phyloP scores from a whole-genome alignment of 2,888 invertebrate species.

The Zele albiditarsus region DNA sequence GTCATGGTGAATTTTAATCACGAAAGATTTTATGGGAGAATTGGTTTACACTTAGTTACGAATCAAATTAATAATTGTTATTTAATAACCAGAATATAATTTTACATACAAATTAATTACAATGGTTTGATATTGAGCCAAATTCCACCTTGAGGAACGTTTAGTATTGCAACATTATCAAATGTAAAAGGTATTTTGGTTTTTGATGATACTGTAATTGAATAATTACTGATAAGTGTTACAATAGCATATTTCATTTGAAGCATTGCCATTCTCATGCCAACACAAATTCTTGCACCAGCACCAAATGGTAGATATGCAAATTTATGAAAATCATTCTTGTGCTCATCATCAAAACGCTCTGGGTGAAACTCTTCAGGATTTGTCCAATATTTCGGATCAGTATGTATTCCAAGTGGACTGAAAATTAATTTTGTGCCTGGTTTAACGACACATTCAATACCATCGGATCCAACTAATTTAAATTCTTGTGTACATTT shows the following conservation, averaged over 20 bases:
- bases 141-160: conserved; percentile 47
- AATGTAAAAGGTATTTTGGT: conserved; percentile 31
- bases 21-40: too few species aligned
- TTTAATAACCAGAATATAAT: too few species aligned
- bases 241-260: conserved; percentile 53
- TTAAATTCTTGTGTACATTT: conserved; percentile 52
- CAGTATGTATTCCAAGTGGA: conserved; percentile 46
- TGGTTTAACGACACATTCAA: conserved; percentile 50
- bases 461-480: conserved; percentile 59
- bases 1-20: too few species aligned
- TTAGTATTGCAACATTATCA: neutral
- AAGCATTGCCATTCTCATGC: conserved; percentile 58
- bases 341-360: conserved; percentile 55
- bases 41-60: too few species aligned
- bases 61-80: too few species aligned
- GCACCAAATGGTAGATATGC: conserved; percentile 61
- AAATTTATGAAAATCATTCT: conserved; percentile 50
- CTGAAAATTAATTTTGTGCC: conserved; percentile 53
- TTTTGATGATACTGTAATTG: neutral
- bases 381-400: conserved; percentile 56
- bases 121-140: conserved; percentile 54
- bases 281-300: conserved; percentile 62
- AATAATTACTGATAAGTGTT: conserved; percentile 13
- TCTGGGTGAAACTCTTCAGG: conserved; percentile 60
- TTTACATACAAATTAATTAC: conserved; percentile 8